phyloP scores from a whole-genome alignment of 2,113 vertebrate species.

The Henicopernis longicauda region DNA sequence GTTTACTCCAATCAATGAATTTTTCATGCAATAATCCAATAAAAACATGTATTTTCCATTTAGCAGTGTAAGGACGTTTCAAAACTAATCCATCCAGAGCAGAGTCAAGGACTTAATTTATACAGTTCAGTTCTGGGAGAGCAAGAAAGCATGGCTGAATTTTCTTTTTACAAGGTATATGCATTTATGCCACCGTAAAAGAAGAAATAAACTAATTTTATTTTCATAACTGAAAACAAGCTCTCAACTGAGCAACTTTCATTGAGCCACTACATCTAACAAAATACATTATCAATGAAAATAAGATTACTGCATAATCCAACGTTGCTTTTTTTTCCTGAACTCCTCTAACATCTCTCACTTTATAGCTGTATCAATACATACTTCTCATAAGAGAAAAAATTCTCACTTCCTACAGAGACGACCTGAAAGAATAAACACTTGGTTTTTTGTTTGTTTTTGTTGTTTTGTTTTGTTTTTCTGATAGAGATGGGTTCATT shows the following conservation, averaged over 20 bases:
- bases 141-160: background rate
- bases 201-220: slow-evolving; percentile 33
- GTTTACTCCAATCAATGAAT: background rate
- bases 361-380: background rate
- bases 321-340: background rate
- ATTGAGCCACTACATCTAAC: background rate
- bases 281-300: slow-evolving; percentile 39
- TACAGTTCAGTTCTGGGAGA: background rate
- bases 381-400: background rate
- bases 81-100: slow-evolving; percentile 1
- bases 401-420: background rate
- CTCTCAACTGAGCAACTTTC: slow-evolving; percentile 10
- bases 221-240: slow-evolving; percentile 15
- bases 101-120: background rate
- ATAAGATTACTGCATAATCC: background rate
- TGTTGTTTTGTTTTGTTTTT: background rate
- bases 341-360: background rate
- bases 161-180: background rate
- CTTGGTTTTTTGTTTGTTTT: background rate
- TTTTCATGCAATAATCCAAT: background rate
- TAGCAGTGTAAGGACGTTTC: background rate
- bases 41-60: background rate
- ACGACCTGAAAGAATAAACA: background rate
- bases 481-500: background rate
- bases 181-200: background rate